phyloP scores from a whole-genome alignment of 1,140 invertebrate genomes.

The Drosophila orosa region DNA sequence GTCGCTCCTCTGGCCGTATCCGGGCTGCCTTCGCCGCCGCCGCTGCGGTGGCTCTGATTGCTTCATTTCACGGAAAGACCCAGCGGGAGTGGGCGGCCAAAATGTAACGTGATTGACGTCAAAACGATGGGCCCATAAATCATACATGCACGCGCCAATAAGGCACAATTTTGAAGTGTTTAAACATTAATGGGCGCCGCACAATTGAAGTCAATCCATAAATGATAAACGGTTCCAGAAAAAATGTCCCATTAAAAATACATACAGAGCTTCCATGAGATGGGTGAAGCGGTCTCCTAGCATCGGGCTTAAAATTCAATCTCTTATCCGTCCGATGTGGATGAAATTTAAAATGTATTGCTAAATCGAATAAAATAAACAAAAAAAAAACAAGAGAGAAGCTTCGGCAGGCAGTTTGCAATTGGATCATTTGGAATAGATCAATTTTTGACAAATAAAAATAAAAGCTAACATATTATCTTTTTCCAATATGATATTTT shows the following conservation, averaged over 20 bases:
- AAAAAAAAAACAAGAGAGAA: no score
- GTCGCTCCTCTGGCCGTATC: conserved; percentile 1
- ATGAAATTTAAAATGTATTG: neutral
- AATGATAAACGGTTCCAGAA: conserved; percentile 41
- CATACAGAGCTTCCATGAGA: conserved; percentile 11
- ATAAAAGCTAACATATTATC: no score
- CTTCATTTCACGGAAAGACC: conserved; percentile 50
- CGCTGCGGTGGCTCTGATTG: conserved; percentile 37
- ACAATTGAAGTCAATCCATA: conserved; percentile 63
- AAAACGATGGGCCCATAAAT: conserved; percentile 62
- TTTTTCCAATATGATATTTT: no score
- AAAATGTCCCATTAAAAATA: conserved; percentile 46
- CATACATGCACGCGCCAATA: conserved; percentile 71
- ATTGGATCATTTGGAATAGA: no score
- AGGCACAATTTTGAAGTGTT: conserved; percentile 70
- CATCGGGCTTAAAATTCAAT: conserved; percentile 8
- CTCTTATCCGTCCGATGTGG: neutral
- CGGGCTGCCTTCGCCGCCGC: neutral
- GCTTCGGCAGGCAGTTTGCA: no score
- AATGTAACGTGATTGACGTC: conserved; percentile 66
- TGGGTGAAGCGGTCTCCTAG: neutral
- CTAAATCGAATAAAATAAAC: neutral
- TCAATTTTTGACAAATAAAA: no score
- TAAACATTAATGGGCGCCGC: conserved; percentile 67
- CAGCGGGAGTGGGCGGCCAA: conserved; percentile 9